Percentiles rank a stretch among this genome's conserved stretches.
phyloP scores from a whole-genome alignment of 2,888 invertebrate genomes.

The Oscheius sp. region DNA sequence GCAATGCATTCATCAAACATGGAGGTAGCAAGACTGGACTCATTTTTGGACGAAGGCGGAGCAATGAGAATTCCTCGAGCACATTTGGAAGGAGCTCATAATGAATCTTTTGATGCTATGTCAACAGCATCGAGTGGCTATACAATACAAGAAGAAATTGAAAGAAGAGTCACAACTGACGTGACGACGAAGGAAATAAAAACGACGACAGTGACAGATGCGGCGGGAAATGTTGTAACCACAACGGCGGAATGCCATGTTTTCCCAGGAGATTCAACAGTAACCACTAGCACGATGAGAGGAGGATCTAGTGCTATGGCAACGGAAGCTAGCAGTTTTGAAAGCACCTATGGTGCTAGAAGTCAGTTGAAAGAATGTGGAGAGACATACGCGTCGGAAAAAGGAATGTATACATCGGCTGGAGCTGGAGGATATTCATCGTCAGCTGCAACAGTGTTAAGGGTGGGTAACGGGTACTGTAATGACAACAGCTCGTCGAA shows the following conservation, averaged over 20 bases:
- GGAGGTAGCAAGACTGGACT: slow-evolving; percentile 62
- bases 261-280: slow-evolving; percentile 36
- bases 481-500: too few relatives aligned
- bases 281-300: slow-evolving; percentile 10
- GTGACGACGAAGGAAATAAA: slow-evolving; percentile 66
- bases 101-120: slow-evolving; percentile 55
- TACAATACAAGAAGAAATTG: slow-evolving; percentile 69
- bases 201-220: slow-evolving; percentile 66
- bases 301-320: slow-evolving; percentile 9
- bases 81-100: slow-evolving; percentile 53
- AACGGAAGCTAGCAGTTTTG: slow-evolving; percentile 11
- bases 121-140: slow-evolving; percentile 66
- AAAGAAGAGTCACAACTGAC: slow-evolving; percentile 62
- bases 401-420: background rate
- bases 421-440: slow-evolving; percentile 18
- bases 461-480: background rate
- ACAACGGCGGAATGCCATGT: slow-evolving; percentile 42
- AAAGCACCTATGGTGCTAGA: slow-evolving; percentile 24
- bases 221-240: slow-evolving; percentile 50
- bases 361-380: slow-evolving; percentile 5
- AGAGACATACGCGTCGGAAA: background rate
- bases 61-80: slow-evolving; percentile 67
- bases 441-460: slow-evolving; percentile 30
- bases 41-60: slow-evolving; percentile 25
- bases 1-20: slow-evolving; percentile 29